Evolutionary conservation across 2,888 invertebrate genomes (phyloP), one percentile per base, ranked within the genome.

Genomic region (Hydropsyche betteni): DNA sequence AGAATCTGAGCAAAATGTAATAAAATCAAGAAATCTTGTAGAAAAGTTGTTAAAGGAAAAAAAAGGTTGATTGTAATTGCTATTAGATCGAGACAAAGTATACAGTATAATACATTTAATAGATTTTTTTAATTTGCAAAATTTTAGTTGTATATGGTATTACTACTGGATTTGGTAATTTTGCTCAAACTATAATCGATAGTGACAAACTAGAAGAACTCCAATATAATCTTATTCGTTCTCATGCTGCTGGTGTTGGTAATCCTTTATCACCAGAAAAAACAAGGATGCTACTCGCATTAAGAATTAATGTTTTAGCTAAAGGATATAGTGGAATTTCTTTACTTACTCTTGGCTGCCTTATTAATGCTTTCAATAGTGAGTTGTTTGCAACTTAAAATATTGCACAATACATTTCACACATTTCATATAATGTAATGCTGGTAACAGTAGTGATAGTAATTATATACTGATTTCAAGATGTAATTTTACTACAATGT

Each of bases 251-350:
- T 69, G 91, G 91, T 44, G 90, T 92, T 55, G 91, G 91, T 0
- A 84, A 86, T 64, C 90, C 90, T 0, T 81, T 91, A 76, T 83
- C 88, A 34, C 89, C 90, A 0, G 87, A 88, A 76, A 86, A 88
- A 79, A 89, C 90, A 0, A 83, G 91, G 64, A 90, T 90, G 89
- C 81, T 91, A 75, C 83, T 91, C 61, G 91, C 91, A 0, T 83
- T 91, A 5, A 82, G 91, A 34, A 90, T 91, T 80, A 91, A 91
- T 81, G 88, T 91, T 0, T 83, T 92, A 61, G 89, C 91, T n/a
- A 92, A 91, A 82, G 91, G 91, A 5, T 88, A 89, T 84, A 90
- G 90, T 79, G 91, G 91, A 6, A 90, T 92, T 76, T 89, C 90
- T 0, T 81, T 89, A 16, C 84, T 85, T 70, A 89, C 88, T 12